Percentiles rank a stretch among this genome's conserved stretches.
Evolutionary conservation across 2,113 vertebrate genomes (phyloP).

Genomic region (Melanerpes formicivorus): DNA sequence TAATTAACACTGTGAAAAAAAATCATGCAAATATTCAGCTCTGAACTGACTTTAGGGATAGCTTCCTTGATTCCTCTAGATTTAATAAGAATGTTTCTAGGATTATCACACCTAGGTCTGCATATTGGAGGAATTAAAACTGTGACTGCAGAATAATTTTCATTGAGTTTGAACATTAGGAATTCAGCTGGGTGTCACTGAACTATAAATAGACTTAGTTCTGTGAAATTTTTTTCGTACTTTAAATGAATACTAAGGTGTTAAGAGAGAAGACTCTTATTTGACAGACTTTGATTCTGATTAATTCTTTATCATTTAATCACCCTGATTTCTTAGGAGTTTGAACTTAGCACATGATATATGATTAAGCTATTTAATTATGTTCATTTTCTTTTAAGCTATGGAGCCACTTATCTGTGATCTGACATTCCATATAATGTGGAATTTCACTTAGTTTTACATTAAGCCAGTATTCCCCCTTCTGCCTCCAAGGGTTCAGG

Average conservation of each 20-base stretch:
- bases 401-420: conserved; percentile 19
- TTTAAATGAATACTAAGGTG: conserved; percentile 35
- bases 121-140: conserved; percentile 40
- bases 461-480: conserved; percentile 31
- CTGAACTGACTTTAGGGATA: not conserved
- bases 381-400: conserved; percentile 53
- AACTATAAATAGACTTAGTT: not conserved
- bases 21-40: not conserved
- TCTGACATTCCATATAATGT: conserved; percentile 55
- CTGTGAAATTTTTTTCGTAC: conserved; percentile 8
- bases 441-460: conserved; percentile 62
- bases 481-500: conserved; percentile 31
- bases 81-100: conserved; percentile 31
- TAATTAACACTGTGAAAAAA: not conserved
- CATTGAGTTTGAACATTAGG: conserved; percentile 12
- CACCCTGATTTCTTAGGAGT: conserved; percentile 33
- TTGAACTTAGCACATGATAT: conserved; percentile 35
- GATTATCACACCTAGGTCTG: not conserved
- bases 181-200: conserved; percentile 26
- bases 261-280: conserved; percentile 17
- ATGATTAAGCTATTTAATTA: conserved; percentile 61
- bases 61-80: not conserved
- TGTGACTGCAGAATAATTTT: not conserved
- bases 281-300: conserved; percentile 51
- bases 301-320: conserved; percentile 55